phyloP scores from a whole-genome alignment of 2,888 invertebrate genomes.

The Masnerella sp. region DNA sequence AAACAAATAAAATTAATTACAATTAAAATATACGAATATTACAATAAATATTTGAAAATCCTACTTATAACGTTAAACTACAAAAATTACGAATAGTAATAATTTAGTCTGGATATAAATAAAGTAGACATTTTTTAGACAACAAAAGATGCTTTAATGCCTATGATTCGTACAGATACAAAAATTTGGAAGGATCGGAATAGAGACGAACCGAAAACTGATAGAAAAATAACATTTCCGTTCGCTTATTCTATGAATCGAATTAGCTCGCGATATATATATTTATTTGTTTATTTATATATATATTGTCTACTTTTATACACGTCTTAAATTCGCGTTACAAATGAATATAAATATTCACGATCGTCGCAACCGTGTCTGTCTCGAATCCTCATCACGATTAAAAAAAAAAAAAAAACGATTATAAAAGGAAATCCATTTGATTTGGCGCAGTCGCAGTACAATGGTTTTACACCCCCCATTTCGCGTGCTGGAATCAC shows the following conservation, averaged over 20 bases:
- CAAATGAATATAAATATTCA: constrained; percentile 41
- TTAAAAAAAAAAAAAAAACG: neutral
- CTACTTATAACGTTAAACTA: too few species aligned
- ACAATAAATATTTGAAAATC: too few species aligned
- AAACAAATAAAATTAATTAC: too few species aligned
- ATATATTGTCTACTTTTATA: constrained; percentile 53
- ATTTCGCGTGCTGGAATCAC: too few species aligned
- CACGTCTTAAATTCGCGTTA: constrained; percentile 40
- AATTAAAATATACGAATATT: too few species aligned
- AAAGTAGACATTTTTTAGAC: constrained; percentile 4
- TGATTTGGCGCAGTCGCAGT: too few species aligned
- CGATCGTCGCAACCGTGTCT: constrained; percentile 16
- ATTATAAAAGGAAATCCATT: neutral
- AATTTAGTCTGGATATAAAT: too few species aligned
- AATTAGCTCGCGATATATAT: constrained; percentile 34
- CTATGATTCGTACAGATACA: constrained; percentile 44
- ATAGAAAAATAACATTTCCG: constrained; percentile 49
- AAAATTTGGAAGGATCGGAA: constrained; percentile 42
- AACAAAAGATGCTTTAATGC: constrained; percentile 41
- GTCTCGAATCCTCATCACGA: neutral
- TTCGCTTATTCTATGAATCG: constrained; percentile 28
- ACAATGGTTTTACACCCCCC: too few species aligned
- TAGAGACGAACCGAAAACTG: constrained; percentile 39
- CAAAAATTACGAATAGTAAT: too few species aligned
- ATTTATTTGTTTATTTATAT: constrained; percentile 22